Evolutionary conservation across 35 echinoderm and acorn worm genomes (phyloP), one percentile per base, ranked within the genome.

Genomic region (Diadema setosum): DNA sequence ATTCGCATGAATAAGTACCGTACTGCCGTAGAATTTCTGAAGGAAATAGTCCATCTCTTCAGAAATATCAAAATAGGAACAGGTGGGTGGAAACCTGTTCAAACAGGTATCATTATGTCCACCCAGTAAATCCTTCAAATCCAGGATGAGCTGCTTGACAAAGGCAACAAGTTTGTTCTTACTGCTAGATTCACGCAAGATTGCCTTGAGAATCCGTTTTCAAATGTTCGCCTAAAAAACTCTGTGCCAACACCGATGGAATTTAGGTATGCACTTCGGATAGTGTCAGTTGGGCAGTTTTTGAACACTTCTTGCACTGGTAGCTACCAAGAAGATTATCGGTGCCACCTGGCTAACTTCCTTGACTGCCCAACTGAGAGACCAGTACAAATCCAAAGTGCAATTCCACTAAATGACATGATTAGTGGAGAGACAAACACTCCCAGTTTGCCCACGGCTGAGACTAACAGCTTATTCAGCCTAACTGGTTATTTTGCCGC

Each of bases 241-340:
- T 64, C 84, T 20, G 60, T 86, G 30, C 84, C 84, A 40, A n/a
- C 36, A 31, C 84, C 84, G n/a, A 36, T 86, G n/a, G 84, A 86
- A 74, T 86, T 86, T 44, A 73, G 20, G 32, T 70, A 42, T 46
- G 84, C 64, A 25, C 58, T 73, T 41, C 65, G 73, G 26, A 17
- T 86, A 23, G 73, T 86, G 34, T 70, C 52, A 9, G 42, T 45
- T 42, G 84, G 59, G 11, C 84, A 86, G 63, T 86, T 57, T 70
- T 64, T 86, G 1, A 67, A 86, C 31, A 35, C 34, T 33, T 39
- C 63, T 3, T 43, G 58, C 73, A 69, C 26, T 32, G 63, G 84
- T 23, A 86, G 63, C 18, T 86, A 86, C n/a, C 34, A 70, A 39
- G 59, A 86, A 41, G 63, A 86, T 27, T 6, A 86, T 86, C 37